These are phyloP conservation scores for Tenthredo amoena DNA, from an alignment of 2,888 invertebrate species.

Conservation along the genomic window DNA sequence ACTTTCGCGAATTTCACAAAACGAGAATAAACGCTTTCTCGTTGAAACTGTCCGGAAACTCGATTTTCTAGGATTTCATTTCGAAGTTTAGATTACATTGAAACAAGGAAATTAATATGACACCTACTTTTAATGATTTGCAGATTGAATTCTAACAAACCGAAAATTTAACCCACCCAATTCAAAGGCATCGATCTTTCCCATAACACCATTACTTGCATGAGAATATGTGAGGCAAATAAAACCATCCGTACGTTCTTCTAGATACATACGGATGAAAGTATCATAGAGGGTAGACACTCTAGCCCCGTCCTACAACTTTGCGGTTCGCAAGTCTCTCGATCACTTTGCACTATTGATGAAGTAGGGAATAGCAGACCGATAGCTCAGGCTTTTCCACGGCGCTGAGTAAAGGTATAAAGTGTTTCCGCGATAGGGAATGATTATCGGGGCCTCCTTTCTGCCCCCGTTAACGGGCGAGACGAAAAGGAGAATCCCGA, in stretches of 20 bases:
- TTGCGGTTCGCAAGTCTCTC: conserved; percentile 23
- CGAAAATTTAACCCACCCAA: not conserved
- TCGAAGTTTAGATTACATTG: not conserved
- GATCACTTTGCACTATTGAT: conserved; percentile 47
- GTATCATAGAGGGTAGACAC: not conserved
- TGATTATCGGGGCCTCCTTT: conserved; percentile 22
- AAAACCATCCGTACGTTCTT: not conserved
- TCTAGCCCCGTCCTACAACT: not conserved
- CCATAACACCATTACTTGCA: not conserved
- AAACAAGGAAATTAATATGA: not conserved
- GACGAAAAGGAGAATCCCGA: not conserved
- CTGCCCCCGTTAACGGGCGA: not conserved
- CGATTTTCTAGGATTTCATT: not conserved
- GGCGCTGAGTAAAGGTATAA: conserved; percentile 33
- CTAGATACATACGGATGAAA: not conserved
- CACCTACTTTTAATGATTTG: not conserved
- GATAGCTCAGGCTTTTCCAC: conserved; percentile 21
- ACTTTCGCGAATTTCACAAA: not conserved
- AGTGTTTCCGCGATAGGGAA: conserved; percentile 36
- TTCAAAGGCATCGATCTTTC: not conserved
- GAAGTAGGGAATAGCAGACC: conserved; percentile 1
- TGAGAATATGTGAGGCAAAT: not conserved
- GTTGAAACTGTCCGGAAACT: not conserved
- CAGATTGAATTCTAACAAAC: not conserved
- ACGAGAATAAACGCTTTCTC: not conserved